Evolutionary conservation across 2,888 invertebrate species (phyloP), one percentile per base, ranked within the genome.

Genomic region (Drosophila algonquin): DNA sequence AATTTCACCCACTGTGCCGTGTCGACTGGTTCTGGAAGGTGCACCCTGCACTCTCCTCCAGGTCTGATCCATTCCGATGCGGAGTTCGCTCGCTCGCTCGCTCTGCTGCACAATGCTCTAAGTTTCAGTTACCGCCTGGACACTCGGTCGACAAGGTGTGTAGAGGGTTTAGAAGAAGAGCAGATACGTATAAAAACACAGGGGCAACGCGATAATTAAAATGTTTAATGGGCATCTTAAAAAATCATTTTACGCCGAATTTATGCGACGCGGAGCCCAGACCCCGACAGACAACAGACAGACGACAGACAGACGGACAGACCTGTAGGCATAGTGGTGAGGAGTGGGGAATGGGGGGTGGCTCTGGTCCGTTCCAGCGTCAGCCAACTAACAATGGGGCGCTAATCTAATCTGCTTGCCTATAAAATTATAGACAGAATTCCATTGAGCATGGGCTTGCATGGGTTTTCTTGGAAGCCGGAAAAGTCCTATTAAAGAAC

Each of bases 201-300:
- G 73, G 54, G 80, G 62, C 63, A 59, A 65, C 48, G 73, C 76
- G 79, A 89, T 87, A 89, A 89, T 89, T 85, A 86, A 86, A 86
- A 87, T 87, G 86, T 82, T 89, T 89, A 89, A 86, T 86, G 76
- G 78, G 68, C 86, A 82, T 77, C 80, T 85, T 87, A 75, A 87
- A 80, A 85, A 76, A 79, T 76, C 76, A 84, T 87, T 85, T 89
- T 87, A 89, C 79, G 77, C 78, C 82, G 85, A 89, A 87, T 86
- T 87, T 78, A 87, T 76, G 73, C 63, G 69, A 69, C 53, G 67
- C 55, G 57, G 51, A 62, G 56, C 35, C 32, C 32, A 10, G 32
- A 27, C 14, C 35, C 46, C 45, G 24, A 32, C 32, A 32, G 32
- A 57, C 24, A 7, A n/a, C n/a, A n/a, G n/a, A n/a, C n/a, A n/a